Conservation (phyloP, 2,888 invertebrate species). For the Scaptomyza reducta region DNA sequence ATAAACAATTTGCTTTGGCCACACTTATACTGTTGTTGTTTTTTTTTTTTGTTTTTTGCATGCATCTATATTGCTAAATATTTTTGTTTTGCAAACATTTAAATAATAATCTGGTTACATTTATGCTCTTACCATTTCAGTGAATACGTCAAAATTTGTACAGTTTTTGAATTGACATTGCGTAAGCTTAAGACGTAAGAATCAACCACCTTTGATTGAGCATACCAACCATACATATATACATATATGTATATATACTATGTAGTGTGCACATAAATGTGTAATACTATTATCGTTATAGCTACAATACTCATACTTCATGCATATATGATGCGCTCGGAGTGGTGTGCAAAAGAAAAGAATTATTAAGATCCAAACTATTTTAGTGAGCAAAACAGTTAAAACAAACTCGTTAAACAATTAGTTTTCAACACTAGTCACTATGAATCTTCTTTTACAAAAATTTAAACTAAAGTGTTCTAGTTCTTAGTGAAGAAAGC, state of each 20-base stretch:
- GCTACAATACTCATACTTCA: slow-evolving; percentile 40
- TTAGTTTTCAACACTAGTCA: slow-evolving; percentile 18
- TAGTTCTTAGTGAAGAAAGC: not conserved
- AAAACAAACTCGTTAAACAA: not conserved
- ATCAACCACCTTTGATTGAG: slow-evolving; percentile 59
- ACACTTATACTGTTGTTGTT: slow-evolving; percentile 2
- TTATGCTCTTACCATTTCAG: slow-evolving; percentile 76
- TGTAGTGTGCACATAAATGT: too few species aligned
- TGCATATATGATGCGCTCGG: slow-evolving; percentile 10
- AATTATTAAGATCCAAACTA: slow-evolving; percentile 3
- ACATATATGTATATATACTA: slow-evolving; percentile 4
- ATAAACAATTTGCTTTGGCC: slow-evolving; percentile 14
- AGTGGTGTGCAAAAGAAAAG: slow-evolving; percentile 23
- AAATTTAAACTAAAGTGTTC: not conserved
- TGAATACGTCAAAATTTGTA: slow-evolving; percentile 66
- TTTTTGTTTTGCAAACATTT: slow-evolving; percentile 9
- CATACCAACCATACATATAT: slow-evolving; percentile 40
- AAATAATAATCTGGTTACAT: slow-evolving; percentile 47
- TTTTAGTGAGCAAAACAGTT: slow-evolving; percentile 9
- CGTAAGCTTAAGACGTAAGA: slow-evolving; percentile 59
- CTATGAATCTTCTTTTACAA: not conserved
- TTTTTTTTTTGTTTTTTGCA: slow-evolving; percentile 50
- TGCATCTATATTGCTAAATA: slow-evolving; percentile 37
- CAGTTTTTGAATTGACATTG: slow-evolving; percentile 68
- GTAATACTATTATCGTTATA: slow-evolving; percentile 38